Base-by-base conservation (phyloP, 2,888 invertebrate species). In the Pandemis cinnamomeana region DNA sequence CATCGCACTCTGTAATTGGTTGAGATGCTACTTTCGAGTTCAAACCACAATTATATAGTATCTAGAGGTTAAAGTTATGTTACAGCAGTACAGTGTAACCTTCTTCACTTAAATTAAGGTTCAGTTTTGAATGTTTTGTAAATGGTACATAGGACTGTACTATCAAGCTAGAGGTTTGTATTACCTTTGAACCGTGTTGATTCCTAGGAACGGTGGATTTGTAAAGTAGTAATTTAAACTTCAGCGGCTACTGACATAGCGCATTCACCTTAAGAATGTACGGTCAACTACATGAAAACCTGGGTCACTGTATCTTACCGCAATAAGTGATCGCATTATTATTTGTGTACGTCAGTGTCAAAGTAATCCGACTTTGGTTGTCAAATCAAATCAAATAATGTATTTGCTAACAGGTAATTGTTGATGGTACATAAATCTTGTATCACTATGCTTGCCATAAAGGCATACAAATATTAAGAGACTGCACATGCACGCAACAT, bases 191-290 rank as follows among this genome's bases (percentile, higher is more conserved):
- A 58, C 58, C 58, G 11, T 58, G 58, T 58, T 27, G 58, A 58
- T 58, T 27, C 27, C 58, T 27, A 27, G 5, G 58, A 15, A 27
- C n/a, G 55, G 2, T 58, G 27, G 58, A 27, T 27, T 58, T 27
- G 58, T n/a, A 0, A 27, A 11, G 58, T 58, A 58, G 58, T 58
- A 27, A 58, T 58, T 58, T 27, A 58, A 58, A 58, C 27, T 58
- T 58, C 10, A 58, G 58, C n/a, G 10, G 27, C 8, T 58, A 58
- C 27, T 58, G 27, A 58, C 58, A 27, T 7, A 55, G 20, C 20
- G 20, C 8, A 15, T 58, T 58, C 20, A 27, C 58, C 10, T 58
- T 20, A 58, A 58, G 27, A 11, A 15, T 53, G 5, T 53, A 53
- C 27, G 27, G 53, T 5, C 4, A 44, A 44, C 7, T 7, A 44